Conservation (phyloP, 2,888 invertebrate genomes). For the Xiphydria camelus region DNA sequence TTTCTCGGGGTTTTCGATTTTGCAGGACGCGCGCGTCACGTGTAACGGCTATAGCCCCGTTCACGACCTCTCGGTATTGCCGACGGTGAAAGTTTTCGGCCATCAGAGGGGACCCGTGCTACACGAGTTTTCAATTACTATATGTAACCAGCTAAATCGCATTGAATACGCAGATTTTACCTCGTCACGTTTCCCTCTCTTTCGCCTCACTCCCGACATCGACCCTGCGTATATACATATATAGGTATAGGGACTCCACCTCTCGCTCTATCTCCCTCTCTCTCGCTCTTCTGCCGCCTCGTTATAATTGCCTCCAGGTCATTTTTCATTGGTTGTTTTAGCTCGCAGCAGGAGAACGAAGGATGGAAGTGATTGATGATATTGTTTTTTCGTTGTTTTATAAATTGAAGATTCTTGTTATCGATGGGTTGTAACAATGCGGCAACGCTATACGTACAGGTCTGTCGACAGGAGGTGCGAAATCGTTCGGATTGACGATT, state of each 20-base stretch:
- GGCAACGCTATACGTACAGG: no score
- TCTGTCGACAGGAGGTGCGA: no score
- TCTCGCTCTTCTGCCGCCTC: slow-evolving; percentile 18
- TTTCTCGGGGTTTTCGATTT: no score
- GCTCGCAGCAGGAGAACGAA: slow-evolving; percentile 17
- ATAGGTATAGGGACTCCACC: no score
- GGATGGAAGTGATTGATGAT: slow-evolving; percentile 36
- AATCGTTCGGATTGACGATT: no score
- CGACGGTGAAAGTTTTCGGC: no score
- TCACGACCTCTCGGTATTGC: no score
- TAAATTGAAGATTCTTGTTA: slow-evolving; percentile 36
- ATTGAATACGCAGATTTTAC: slow-evolving; percentile 4
- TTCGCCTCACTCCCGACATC: not conserved
- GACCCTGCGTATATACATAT: no score
- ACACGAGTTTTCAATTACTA: slow-evolving; percentile 20
- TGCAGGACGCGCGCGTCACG: no score
- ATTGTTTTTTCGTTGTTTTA: slow-evolving; percentile 31
- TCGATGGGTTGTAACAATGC: slow-evolving; percentile 32
- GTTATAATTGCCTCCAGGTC: slow-evolving; percentile 45
- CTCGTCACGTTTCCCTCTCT: not conserved
- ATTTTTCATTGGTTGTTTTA: slow-evolving; percentile 45
- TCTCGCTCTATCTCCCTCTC: no score
- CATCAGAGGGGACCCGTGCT: no score
- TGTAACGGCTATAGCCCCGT: no score
- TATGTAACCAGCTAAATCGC: slow-evolving; percentile 14